These are phyloP conservation scores for Cygnus buccinator DNA, from an alignment of 2,113 vertebrate genomes.

Conservation along the genomic window DNA sequence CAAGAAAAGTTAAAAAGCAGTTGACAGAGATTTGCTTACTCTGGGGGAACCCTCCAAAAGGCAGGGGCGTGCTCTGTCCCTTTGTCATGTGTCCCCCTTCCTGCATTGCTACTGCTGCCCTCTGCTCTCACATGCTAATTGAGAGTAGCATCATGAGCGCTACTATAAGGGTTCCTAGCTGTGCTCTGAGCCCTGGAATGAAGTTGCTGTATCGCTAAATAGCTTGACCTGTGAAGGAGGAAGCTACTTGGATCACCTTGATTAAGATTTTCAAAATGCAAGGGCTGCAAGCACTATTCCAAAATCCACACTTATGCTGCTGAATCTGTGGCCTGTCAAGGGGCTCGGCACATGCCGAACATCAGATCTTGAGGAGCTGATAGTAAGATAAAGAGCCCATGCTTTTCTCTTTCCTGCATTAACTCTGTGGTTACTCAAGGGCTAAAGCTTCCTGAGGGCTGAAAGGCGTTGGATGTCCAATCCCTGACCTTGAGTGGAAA, in stretches of 20 bases:
- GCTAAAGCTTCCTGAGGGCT: not conserved
- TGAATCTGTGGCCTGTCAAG: not conserved
- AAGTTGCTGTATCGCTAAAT: not conserved
- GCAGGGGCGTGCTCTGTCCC: not conserved
- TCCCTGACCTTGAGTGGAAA: not conserved
- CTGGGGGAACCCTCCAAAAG: not conserved
- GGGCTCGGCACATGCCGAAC: not conserved
- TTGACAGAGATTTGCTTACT: not conserved
- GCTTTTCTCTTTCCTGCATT: fast-evolving
- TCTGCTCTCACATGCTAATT: not conserved
- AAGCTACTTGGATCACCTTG: not conserved
- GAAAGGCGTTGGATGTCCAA: not conserved
- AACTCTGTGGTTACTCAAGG: not conserved
- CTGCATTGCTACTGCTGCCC: not conserved
- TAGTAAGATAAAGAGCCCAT: not conserved
- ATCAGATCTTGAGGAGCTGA: not conserved
- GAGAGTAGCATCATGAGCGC: not conserved
- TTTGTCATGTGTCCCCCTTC: not conserved
- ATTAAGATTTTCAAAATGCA: not conserved
- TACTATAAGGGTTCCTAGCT: not conserved
- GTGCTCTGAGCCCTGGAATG: not conserved
- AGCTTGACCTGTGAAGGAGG: not conserved
- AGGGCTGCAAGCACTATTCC: not conserved
- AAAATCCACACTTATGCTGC: not conserved
- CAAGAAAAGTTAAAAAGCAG: not conserved